Evolutionary conservation across 2,113 vertebrate species (phyloP).

Genomic region (Phrynosoma blainvillii): DNA sequence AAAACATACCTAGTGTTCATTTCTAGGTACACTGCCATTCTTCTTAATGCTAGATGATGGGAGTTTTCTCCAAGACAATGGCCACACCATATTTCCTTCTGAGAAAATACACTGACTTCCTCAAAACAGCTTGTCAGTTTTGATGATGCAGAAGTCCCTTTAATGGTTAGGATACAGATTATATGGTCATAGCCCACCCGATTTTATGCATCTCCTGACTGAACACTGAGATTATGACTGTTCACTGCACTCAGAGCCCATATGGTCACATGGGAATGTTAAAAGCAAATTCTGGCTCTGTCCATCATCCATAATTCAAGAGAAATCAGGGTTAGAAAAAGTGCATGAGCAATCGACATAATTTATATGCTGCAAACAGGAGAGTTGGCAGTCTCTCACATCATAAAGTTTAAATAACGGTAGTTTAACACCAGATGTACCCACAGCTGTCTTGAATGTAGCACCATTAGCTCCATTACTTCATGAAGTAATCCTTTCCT

Average conservation of each 20-base stretch:
- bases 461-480: slow-evolving; percentile 86
- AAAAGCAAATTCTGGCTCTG: slow-evolving; percentile 86
- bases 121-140: slow-evolving; percentile 12
- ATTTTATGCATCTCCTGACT: slow-evolving; percentile 66
- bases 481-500: slow-evolving; percentile 47
- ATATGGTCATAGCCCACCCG: slow-evolving; percentile 61
- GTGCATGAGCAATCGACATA: slow-evolving; percentile 81
- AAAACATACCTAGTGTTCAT: fast-evolving
- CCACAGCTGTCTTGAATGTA: slow-evolving; percentile 75
- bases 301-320: slow-evolving; percentile 90
- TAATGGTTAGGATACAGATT: slow-evolving; percentile 34
- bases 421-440: slow-evolving; percentile 75
- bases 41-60: background rate
- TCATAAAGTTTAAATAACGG: slow-evolving; percentile 89
- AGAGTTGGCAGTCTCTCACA: slow-evolving; percentile 71
- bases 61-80: background rate
- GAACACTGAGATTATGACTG: slow-evolving; percentile 79
- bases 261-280: slow-evolving; percentile 78
- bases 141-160: background rate
- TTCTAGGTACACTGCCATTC: background rate
- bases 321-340: slow-evolving; percentile 89
- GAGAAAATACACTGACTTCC: slow-evolving; percentile 3
- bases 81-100: slow-evolving; percentile 28
- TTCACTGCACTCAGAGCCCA: slow-evolving; percentile 65
- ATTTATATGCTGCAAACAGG: slow-evolving; percentile 78